Conservation (phyloP, 2,888 invertebrate species). For the Spilarctia lutea region DNA sequence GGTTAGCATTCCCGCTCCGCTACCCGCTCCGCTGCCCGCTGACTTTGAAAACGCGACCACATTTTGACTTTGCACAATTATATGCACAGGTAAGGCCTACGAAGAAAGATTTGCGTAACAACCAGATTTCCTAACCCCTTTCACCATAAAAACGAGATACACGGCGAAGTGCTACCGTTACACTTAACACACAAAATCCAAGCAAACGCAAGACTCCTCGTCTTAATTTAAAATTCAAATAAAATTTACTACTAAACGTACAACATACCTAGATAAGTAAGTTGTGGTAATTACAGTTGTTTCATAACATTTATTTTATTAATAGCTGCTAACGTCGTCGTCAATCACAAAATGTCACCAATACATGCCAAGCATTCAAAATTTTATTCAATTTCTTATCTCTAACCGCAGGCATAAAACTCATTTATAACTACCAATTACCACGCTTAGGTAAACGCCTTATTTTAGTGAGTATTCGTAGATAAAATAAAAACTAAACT, state of each 20-base stretch:
- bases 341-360: not conserved
- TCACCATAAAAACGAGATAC: not conserved
- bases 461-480: not conserved
- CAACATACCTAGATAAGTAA: too few species aligned
- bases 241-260: too few species aligned
- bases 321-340: not conserved
- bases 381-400: slow-evolving; percentile 5
- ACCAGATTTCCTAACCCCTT: not conserved
- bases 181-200: too few species aligned
- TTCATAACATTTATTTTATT: too few species aligned
- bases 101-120: not conserved
- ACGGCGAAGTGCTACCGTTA: not conserved
- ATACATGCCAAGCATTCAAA: not conserved
- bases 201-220: not conserved
- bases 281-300: too few species aligned
- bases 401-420: not conserved
- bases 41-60: too few species aligned
- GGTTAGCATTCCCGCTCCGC: too few species aligned
- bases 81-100: too few species aligned
- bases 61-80: too few species aligned
- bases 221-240: not conserved
- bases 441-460: not conserved
- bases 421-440: slow-evolving; percentile 1
- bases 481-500: not conserved
- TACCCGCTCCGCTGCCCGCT: too few species aligned